Percentiles rank a stretch among this genome's conserved stretches.
Conservation (phyloP, 1,140 invertebrate genomes). For the Meloidogyne chitwoodi region DNA sequence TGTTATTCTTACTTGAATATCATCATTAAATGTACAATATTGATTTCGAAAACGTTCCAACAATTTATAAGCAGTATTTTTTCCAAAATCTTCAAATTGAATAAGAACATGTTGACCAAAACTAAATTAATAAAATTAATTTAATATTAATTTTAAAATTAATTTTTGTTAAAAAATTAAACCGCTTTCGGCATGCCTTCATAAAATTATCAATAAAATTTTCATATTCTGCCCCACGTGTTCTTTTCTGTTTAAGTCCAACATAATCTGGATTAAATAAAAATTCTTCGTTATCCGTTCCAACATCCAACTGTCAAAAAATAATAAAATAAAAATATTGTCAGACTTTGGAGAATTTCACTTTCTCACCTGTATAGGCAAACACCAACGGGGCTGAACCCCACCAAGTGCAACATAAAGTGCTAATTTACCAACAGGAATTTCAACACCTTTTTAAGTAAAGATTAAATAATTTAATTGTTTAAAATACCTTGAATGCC, state of each 20-base stretch:
- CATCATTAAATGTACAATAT: constrained; percentile 94
- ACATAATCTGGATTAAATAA: constrained; percentile 90
- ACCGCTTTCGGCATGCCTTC: constrained; percentile 70
- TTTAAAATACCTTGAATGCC: constrained; percentile 73
- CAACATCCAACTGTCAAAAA: constrained; percentile 85
- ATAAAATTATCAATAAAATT: constrained; percentile 96
- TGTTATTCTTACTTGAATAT: constrained; percentile 70
- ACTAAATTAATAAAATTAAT: constrained; percentile 13
- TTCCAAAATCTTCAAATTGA: constrained; percentile 93
- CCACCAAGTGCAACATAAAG: constrained; percentile 86
- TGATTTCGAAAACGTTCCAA: constrained; percentile 78
- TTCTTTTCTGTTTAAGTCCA: constrained; percentile 79
- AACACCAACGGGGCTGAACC: constrained; percentile 83
- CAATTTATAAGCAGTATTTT: constrained; percentile 84
- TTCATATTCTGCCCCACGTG: constrained; percentile 82
- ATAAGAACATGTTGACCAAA: constrained; percentile 56
- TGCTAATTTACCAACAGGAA: constrained; percentile 86
- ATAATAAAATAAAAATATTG: constrained; percentile 66
- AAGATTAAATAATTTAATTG: not conserved
- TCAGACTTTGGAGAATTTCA: too few relatives aligned
- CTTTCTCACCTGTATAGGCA: constrained; percentile 73
- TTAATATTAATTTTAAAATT: not conserved
- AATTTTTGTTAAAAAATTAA: not conserved
- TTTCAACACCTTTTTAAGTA: constrained; percentile 71
- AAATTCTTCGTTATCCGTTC: constrained; percentile 81